These are phyloP conservation scores for western clawed frog (Xenopus tropicalis) DNA, from an alignment of 2,113 vertebrate genomes.

Conservation along the genomic window DNA sequence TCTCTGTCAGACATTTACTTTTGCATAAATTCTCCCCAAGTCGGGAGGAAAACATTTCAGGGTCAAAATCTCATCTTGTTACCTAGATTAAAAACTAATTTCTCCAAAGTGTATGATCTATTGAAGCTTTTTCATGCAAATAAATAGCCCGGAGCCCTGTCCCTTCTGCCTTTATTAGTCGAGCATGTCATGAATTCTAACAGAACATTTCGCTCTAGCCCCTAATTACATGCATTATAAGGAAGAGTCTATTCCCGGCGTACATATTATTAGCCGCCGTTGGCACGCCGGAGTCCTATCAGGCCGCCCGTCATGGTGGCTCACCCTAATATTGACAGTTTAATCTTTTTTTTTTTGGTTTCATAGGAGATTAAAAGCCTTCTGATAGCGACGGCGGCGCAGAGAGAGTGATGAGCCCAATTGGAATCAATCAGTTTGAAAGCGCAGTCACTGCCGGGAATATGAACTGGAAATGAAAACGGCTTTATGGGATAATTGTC, in stretches of 20 bases:
- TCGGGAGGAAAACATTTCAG: conserved; percentile 69
- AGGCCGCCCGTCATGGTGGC: conserved; percentile 56
- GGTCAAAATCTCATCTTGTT: conserved; percentile 91
- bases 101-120: conserved; percentile 72
- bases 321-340: conserved; percentile 66
- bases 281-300: conserved; percentile 50
- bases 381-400: conserved; percentile 48
- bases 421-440: conserved; percentile 54
- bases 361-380: conserved; percentile 65
- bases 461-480: conserved; percentile 28
- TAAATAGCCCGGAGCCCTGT: conserved; percentile 72
- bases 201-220: conserved; percentile 67
- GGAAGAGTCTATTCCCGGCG: conserved; percentile 63
- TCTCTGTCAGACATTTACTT: conserved; percentile 65
- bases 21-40: conserved; percentile 81
- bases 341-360: conserved; percentile 63
- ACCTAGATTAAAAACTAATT: conserved; percentile 94
- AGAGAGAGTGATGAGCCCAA: conserved; percentile 53
- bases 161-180: conserved; percentile 69
- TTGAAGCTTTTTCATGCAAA: conserved; percentile 90
- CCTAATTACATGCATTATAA: conserved; percentile 77
- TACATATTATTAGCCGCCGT: conserved; percentile 55
- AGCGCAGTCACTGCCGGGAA: conserved; percentile 51
- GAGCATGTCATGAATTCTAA: conserved; percentile 67
- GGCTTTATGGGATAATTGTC: too few relatives aligned